Conservation (phyloP, 2,888 invertebrate genomes). For the Hipparchia sbordonii region DNA sequence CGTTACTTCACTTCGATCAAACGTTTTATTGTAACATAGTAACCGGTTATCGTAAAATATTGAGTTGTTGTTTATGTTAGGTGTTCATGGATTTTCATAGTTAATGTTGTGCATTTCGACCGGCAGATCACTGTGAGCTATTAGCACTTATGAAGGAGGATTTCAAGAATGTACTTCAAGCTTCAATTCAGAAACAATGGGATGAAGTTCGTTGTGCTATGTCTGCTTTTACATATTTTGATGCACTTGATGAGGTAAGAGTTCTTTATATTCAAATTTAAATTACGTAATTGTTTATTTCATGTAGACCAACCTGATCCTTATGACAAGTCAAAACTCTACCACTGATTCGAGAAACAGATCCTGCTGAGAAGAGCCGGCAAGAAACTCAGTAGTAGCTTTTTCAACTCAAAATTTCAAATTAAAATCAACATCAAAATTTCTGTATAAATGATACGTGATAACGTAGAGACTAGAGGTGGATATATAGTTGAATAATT, state of each 20-base stretch:
- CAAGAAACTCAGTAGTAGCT: no score
- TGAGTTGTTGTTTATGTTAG: constrained; percentile 23
- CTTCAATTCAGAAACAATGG: constrained; percentile 84
- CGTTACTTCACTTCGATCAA: constrained; percentile 22
- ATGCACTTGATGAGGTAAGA: constrained; percentile 77
- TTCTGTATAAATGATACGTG: no score
- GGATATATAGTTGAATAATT: background rate
- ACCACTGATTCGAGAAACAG: no score
- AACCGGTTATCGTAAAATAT: constrained; percentile 43
- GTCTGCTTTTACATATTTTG: constrained; percentile 85
- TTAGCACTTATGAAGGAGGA: constrained; percentile 84
- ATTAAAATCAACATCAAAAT: no score
- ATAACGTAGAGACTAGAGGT: background rate
- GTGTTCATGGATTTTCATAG: background rate
- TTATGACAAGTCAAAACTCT: no score
- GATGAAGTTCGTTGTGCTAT: constrained; percentile 83
- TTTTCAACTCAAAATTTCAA: background rate
- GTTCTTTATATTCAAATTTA: background rate
- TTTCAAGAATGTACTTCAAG: constrained; percentile 84
- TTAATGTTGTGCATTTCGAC: constrained; percentile 10
- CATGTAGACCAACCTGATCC: no score
- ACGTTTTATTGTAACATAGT: constrained; percentile 46
- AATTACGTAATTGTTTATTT: no score
- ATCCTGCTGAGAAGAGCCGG: no score
- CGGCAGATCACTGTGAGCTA: constrained; percentile 82